Base-by-base conservation (phyloP, 2,888 invertebrate genomes). In the Drosophila glabriapex region DNA sequence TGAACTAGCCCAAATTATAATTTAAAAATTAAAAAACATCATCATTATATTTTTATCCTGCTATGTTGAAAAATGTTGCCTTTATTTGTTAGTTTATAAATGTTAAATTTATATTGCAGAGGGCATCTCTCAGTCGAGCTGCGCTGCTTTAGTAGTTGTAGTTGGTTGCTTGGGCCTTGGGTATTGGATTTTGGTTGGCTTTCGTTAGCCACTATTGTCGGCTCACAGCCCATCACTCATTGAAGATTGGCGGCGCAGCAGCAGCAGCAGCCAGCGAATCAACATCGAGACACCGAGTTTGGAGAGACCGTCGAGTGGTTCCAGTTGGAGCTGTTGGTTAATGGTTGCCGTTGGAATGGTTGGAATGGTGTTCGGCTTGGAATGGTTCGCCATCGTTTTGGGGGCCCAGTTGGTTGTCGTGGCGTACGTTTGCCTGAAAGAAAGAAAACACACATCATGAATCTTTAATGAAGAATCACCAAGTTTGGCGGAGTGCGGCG, bases 391-490 rank as follows among this genome's bases (percentile, higher is more conserved):
- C 75, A 79, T 67, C 76, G 69, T 49, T 79, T 75, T 78, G 52
- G 52, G 28, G 19, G 52, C 52, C 52, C 50, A 35, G 65, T 29
- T 58, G 73, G 35, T 73, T 82, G 78, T 78, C 78, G 73, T 78
- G 78, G 82, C 78, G 78, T 77, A 81, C 78, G 82, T 73, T 78
- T 64, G 67, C 53, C 49, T 78, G 62, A 58, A 43, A 43, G 52
- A 68, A 85, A 83, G 91, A 89, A 85, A 86, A 90, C 78, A 91
- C 91, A 91, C 91, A 83, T 86, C 92, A 91, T 92, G 91, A 91
- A 91, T 91, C 91, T 91, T 92, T 92, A 91, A 91, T 91, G 91
- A 91, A 91, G 88, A 87, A 82, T 86, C 84, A 81, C 83, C 86
- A 83, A 72, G 73, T 82, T 77, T 80, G 78, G 78, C 62, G 63